Evolutionary conservation across 2,797 vertebrate genomes (phyloP), one percentile per base, ranked within the genome.

Genomic region (Crotalus adamanteus): DNA sequence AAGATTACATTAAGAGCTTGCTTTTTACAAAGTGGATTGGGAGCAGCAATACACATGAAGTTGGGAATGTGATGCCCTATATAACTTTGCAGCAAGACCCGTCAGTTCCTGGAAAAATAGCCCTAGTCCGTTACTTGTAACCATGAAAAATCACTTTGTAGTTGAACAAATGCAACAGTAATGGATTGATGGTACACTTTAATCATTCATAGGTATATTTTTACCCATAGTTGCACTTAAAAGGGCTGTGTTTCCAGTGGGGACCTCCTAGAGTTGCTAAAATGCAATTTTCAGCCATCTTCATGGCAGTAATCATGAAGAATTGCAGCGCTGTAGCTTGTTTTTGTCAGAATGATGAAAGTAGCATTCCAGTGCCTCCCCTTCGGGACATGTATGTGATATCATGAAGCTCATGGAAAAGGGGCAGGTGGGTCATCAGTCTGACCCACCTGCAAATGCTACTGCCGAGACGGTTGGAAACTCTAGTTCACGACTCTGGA

Each of bases 1-100:
- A 37, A 55, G 14, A 25, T 92, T 95, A 93, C 93, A n/a, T 88
- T 95, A 47, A 96, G 95, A 96, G 95, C 96, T 97, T 93, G 91
- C 90, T 94, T 94, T 61, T 86, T 87, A n/a, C 73, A 65, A 47
- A 47, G 6, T 4, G 25, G 28, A n/a, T 88, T 93, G 92, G 83
- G 73, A 83, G 73, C 22, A 69, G 26, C 31, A 28, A 85, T 14
- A 22, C 14, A 20, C 3, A 2, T 55, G 31, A n/a, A 51, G 57
- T 94, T 89, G n/a, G 88, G 89, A 91, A 90, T 78, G 91, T 93
- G 59, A 86, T 93, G 18, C 25, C 93, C 20, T 26, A 91, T 69
- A n/a, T 28, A 7, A 47, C n/a, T 55, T 60, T 25, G 16, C 63
- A 63, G 94, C 95, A 90, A 31, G 55, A 89, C 93, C 88, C 90